A percentile compares a stretch with the other conserved stretches of the same genome.
Evolutionary conservation across 2,888 invertebrate species (phyloP).

Genomic region (Amphimallon solstitiale): DNA sequence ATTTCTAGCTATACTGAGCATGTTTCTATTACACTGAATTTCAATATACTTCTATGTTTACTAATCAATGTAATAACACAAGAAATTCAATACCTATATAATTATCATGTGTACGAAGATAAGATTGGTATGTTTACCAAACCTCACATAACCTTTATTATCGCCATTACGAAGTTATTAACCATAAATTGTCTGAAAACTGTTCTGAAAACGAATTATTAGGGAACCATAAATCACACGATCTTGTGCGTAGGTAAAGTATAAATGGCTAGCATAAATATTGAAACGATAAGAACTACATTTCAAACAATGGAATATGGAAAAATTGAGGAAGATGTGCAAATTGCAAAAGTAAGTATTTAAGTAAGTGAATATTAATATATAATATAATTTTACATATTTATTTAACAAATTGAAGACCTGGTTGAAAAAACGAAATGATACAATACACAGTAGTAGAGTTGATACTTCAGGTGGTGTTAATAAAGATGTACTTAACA

Average conservation of each 20-base stretch:
- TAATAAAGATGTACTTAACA: background rate
- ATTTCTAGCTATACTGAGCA: constrained; percentile 51
- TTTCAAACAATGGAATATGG: constrained; percentile 35
- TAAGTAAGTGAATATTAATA: background rate
- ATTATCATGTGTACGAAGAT: background rate
- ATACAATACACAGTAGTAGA: background rate
- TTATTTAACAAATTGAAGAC: constrained; percentile 9
- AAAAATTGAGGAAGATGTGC: constrained; percentile 6
- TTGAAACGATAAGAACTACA: constrained; percentile 11
- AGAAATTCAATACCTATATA: background rate
- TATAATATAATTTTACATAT: background rate
- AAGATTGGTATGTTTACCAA: background rate
- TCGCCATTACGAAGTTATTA: background rate
- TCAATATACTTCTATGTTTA: no score
- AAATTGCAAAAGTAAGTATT: constrained; percentile 29
- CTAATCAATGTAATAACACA: no score
- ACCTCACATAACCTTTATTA: no score
- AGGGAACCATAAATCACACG: background rate
- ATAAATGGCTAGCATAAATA: constrained; percentile 3
- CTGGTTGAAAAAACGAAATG: constrained; percentile 22
- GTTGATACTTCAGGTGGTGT: background rate
- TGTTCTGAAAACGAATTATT: no score
- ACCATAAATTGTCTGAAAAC: no score
- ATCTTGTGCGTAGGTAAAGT: no score
- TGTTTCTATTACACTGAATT: constrained; percentile 34